Conservation (phyloP, 2,113 vertebrate genomes). For the Tautogolabrus adspersus region DNA sequence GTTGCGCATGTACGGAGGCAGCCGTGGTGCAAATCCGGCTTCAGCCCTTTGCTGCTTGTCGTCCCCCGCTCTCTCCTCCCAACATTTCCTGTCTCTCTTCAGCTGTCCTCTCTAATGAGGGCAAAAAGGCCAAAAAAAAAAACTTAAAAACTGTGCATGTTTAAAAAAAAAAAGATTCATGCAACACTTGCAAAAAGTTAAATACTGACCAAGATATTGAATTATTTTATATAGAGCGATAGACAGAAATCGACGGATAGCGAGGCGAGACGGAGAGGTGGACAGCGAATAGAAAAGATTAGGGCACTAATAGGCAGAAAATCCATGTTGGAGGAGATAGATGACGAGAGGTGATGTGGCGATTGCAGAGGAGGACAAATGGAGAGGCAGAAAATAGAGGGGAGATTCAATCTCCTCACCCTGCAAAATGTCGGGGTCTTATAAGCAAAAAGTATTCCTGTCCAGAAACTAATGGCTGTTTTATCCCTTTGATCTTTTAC, state of each 20-base stretch:
- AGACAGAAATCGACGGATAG: conserved; percentile 29
- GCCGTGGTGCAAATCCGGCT: too few species aligned
- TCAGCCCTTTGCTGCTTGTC: too few species aligned
- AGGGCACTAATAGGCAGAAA: conserved; percentile 74
- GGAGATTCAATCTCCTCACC: conserved; percentile 73
- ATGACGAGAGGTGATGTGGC: conserved; percentile 69
- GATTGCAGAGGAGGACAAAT: conserved; percentile 72
- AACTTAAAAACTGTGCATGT: too few species aligned
- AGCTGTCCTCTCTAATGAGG: too few species aligned
- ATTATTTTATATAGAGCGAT: conserved; percentile 9
- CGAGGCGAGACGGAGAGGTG: conserved; percentile 20
- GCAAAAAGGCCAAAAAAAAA: too few species aligned
- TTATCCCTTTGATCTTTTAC: conserved; percentile 75
- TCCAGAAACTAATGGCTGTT: conserved; percentile 76
- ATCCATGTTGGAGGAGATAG: conserved; percentile 67
- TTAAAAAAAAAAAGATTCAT: too few species aligned
- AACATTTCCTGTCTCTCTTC: too few species aligned
- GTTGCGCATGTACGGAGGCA: too few species aligned
- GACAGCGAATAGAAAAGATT: conserved; percentile 60
- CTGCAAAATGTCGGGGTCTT: conserved; percentile 62
- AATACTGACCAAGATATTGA: neutral
- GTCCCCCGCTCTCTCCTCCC: too few species aligned
- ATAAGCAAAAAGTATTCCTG: conserved; percentile 64
- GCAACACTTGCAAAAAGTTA: conserved; percentile 8
- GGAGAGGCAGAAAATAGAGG: conserved; percentile 63